These are phyloP conservation scores for Lagopus muta DNA, from an alignment of 2,113 vertebrate species.

Conservation along the genomic window DNA sequence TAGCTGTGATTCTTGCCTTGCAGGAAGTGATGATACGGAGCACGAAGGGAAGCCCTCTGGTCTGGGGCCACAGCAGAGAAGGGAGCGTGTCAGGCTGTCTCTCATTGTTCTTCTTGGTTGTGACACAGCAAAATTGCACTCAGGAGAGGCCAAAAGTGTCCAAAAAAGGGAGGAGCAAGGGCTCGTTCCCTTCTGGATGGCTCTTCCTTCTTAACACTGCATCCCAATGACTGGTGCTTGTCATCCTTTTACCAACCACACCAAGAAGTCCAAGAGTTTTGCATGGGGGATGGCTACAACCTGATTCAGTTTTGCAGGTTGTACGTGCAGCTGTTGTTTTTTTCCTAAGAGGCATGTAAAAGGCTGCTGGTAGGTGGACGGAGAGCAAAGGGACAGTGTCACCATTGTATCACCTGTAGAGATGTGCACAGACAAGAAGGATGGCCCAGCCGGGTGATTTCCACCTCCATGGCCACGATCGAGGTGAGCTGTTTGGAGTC, in stretches of 20 bases:
- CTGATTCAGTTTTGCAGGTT: neutral
- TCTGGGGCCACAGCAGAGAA: neutral
- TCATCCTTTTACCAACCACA: neutral
- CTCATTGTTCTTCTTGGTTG: neutral
- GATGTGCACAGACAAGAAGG: neutral
- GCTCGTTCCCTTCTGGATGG: neutral
- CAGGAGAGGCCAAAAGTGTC: neutral
- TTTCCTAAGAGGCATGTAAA: neutral
- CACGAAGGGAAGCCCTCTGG: neutral
- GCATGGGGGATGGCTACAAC: neutral
- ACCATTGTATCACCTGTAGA: neutral
- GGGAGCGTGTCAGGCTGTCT: fast-evolving
- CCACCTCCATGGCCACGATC: neutral
- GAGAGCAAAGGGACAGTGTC: neutral
- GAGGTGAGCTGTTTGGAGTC: neutral
- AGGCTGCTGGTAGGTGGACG: neutral
- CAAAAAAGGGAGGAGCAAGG: neutral
- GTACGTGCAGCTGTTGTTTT: neutral
- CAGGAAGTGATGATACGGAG: neutral
- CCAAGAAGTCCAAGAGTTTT: neutral
- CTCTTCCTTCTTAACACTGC: neutral
- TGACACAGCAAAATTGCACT: neutral
- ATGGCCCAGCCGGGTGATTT: neutral
- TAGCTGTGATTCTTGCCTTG: fast-evolving
- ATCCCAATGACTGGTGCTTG: neutral